phyloP scores from a whole-genome alignment of 2,113 vertebrate genomes.

The Eptatretus burgeri region DNA sequence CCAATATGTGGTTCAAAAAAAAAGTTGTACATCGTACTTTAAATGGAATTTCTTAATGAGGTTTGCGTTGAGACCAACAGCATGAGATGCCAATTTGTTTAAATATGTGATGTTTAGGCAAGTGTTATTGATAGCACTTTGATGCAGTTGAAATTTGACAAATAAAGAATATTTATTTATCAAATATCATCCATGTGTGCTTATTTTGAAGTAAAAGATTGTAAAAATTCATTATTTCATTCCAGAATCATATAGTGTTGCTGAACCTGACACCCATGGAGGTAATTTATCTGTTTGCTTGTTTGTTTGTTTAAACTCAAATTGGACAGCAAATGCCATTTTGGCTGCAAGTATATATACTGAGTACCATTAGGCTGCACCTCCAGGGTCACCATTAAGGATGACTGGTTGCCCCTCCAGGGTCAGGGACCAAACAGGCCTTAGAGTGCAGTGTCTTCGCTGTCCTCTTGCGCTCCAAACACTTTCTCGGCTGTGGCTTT shows the following conservation, averaged over 20 bases:
- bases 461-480: slow-evolving; percentile 27
- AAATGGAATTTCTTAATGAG: too few relatives aligned
- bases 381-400: slow-evolving; percentile 9
- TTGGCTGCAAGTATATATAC: slow-evolving; percentile 9
- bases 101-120: too few relatives aligned
- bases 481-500: slow-evolving; percentile 34
- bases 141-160: too few relatives aligned
- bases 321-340: slow-evolving; percentile 9
- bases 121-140: too few relatives aligned
- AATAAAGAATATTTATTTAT: too few relatives aligned
- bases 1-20: too few relatives aligned
- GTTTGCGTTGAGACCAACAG: too few relatives aligned
- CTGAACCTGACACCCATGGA: slow-evolving; percentile 20
- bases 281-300: slow-evolving; percentile 25
- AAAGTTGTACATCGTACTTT: too few relatives aligned
- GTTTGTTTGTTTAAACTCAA: slow-evolving; percentile 23
- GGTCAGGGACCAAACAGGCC: not conserved
- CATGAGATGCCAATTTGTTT: too few relatives aligned
- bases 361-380: too few relatives aligned
- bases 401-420: slow-evolving; percentile 9
- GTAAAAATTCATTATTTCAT: slow-evolving; percentile 12
- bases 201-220: slow-evolving; percentile 13
- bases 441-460: slow-evolving; percentile 56
- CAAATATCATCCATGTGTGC: not conserved
- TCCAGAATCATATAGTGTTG: slow-evolving; percentile 20